A percentile compares a stretch with the other conserved stretches of the same genome.
Evolutionary conservation across 2,113 vertebrate genomes (phyloP).

Genomic region (Microtus montanus): DNA sequence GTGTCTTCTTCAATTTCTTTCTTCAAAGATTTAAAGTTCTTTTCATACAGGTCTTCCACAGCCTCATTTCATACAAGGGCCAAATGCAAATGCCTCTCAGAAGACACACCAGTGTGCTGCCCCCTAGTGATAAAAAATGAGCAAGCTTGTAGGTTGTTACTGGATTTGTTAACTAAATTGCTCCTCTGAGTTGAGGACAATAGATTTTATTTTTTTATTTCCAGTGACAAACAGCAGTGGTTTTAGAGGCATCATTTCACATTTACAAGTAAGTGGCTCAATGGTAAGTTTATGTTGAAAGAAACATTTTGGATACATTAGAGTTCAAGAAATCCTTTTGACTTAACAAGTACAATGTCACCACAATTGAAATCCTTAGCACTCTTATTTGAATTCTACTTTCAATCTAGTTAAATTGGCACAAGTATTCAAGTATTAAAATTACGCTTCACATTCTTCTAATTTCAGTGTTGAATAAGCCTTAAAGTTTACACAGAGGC

Average conservation of each 20-base stretch:
- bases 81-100: background rate
- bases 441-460: background rate
- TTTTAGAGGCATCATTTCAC: background rate
- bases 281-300: background rate
- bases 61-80: background rate
- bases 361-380: background rate
- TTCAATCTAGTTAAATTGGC: background rate
- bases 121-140: conserved; percentile 43
- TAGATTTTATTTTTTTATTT: background rate
- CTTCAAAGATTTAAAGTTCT: no score
- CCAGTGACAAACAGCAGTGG: background rate
- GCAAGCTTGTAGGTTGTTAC: background rate
- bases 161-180: background rate
- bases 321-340: background rate
- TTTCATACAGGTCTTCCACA: background rate
- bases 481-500: background rate
- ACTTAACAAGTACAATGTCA: background rate
- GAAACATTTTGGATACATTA: background rate
- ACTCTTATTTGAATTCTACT: background rate
- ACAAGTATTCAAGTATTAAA: background rate
- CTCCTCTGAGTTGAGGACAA: background rate
- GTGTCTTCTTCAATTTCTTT: no score
- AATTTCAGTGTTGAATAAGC: background rate
- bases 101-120: conserved; percentile 1
- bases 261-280: background rate